phyloP scores from a whole-genome alignment of 2,797 vertebrate genomes.

The Sebastes baramenuke region DNA sequence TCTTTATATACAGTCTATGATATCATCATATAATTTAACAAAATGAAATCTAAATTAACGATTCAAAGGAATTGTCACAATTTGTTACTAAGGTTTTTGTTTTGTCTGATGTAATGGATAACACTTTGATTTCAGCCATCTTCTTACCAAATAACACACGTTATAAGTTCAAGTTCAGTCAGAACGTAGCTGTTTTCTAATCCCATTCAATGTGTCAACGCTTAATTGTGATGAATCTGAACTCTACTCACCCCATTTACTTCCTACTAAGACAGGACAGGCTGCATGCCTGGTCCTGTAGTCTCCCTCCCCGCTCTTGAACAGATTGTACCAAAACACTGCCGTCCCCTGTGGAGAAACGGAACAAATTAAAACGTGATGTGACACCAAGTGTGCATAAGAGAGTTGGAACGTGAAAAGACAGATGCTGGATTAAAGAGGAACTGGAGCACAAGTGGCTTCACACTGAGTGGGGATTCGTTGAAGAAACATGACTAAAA shows the following conservation, averaged over 20 bases:
- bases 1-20: no score
- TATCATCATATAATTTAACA: no score
- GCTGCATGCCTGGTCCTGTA: slow-evolving; percentile 96
- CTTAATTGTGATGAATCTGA: background rate
- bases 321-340: slow-evolving; percentile 98
- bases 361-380: background rate
- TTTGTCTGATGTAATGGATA: background rate
- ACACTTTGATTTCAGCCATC: background rate
- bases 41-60: no score
- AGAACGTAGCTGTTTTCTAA: background rate
- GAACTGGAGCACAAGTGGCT: background rate
- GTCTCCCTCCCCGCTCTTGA: slow-evolving; percentile 94
- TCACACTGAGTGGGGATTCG: background rate
- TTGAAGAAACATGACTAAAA: background rate
- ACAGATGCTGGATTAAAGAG: background rate
- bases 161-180: background rate
- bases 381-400: background rate
- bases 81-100: background rate
- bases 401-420: background rate
- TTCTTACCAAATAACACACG: background rate
- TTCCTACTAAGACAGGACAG: slow-evolving; percentile 96
- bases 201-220: background rate
- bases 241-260: slow-evolving; percentile 95
- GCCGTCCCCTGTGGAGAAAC: slow-evolving; percentile 88
- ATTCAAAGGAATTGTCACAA: background rate